Base-by-base conservation (phyloP, 2,113 vertebrate genomes). In the Nothocercus nigrocapillus region DNA sequence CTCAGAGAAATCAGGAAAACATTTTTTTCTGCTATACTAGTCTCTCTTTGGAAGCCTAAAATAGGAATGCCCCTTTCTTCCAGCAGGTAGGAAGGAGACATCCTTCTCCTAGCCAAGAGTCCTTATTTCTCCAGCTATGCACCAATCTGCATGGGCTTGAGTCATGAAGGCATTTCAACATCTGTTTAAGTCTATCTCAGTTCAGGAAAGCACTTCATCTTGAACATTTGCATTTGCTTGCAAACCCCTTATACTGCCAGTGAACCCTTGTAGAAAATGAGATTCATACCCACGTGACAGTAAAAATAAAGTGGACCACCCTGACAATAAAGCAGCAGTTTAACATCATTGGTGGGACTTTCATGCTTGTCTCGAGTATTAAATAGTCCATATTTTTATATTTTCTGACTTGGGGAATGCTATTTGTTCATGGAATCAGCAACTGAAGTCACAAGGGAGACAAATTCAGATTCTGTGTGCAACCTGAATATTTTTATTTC, bases 381-480 rank as follows among this genome's bases (percentile, higher is more conserved):
- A 78, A 90, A 70, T 68, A 72, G 64, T 77, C 17, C 7, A 7
- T 81, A 78, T 88, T 96, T 93, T 92, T 85, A 32, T 73, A 77
- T 61, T 72, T 18, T 44, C 36, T 94, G 34, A 91, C 70, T 92
- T 83, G 0, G 0, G 79, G 88, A 95, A 81, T 87, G 0, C 1
- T 89, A 81, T 93, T 95, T 94, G 17, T 67, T 92, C 45, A 70
- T 34, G 27, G 88, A 93, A 94, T 96, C 88, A 72, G 85, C 95
- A 85, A 77, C 85, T 61, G 24, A 25, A 75, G 28, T 78, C 75
- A 78, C 56, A 94, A 85, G 56, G 5, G 32, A 77, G 64, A 14
- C 76, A 85, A 94, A 95, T 13, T 64, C 82, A 91, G 75, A 89
- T 44, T 84, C 25, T 80, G 25, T 63, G 61, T 88, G 64, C 51